Percentiles rank a stretch among this genome's conserved stretches.
Conservation (phyloP, 2,797 vertebrate genomes). For the Danio albolineatus region DNA sequence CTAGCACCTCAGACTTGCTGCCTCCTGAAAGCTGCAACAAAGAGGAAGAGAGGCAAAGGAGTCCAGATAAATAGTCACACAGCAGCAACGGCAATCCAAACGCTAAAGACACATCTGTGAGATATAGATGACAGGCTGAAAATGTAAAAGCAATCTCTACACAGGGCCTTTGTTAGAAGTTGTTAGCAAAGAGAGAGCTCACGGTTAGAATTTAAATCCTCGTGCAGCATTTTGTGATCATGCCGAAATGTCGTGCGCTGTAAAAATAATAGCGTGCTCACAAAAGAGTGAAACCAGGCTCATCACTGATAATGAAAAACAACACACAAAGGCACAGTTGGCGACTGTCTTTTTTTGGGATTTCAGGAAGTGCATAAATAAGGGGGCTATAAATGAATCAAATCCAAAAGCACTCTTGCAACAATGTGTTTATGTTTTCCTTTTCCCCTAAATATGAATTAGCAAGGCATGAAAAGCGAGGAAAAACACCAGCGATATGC, state of each 20-base stretch:
- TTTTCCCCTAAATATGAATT: constrained; percentile 53
- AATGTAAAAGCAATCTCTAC: constrained; percentile 30
- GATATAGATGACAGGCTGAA: constrained; percentile 32
- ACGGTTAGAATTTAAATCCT: constrained; percentile 7
- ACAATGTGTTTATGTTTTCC: constrained; percentile 54
- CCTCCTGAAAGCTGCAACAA: constrained; percentile 39
- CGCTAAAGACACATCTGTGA: constrained; percentile 16
- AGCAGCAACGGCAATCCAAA: constrained; percentile 34
- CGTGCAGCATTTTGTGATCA: neutral
- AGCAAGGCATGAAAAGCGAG: constrained; percentile 57
- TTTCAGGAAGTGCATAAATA: constrained; percentile 60
- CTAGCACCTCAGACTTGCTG: constrained; percentile 33
- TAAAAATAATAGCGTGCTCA: constrained; percentile 16
- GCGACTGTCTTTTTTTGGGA: constrained; percentile 30
- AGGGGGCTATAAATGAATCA: constrained; percentile 54
- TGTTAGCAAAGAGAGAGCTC: neutral
- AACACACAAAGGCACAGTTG: constrained; percentile 44
- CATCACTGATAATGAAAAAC: constrained; percentile 34
- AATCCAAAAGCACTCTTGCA: constrained; percentile 38
- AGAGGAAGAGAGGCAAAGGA: constrained; percentile 35
- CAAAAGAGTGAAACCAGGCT: constrained; percentile 23
- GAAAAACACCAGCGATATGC: constrained; percentile 54
- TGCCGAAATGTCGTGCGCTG: neutral
- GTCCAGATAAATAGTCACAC: constrained; percentile 42
- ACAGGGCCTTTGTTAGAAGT: constrained; percentile 19